phyloP scores from a whole-genome alignment of 2,888 invertebrate species.

The Yponomeuta cagnagella region DNA sequence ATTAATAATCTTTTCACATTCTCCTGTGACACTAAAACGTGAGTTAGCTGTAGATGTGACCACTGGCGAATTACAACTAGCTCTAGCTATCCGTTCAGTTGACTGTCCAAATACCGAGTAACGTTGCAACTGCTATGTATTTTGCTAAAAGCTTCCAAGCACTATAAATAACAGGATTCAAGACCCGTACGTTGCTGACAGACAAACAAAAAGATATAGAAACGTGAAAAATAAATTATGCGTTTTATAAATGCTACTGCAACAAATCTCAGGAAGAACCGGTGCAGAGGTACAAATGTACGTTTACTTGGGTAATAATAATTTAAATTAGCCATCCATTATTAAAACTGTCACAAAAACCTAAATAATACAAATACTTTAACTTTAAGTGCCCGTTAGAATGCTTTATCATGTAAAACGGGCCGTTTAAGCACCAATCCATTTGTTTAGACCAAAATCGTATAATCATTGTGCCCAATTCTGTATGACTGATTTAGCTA shows the following conservation, averaged over 20 bases:
- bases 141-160: too few relatives aligned
- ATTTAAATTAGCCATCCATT: neutral
- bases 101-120: neutral
- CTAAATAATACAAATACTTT: too few relatives aligned
- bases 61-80: neutral
- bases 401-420: neutral
- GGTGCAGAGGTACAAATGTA: neutral
- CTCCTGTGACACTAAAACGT: neutral
- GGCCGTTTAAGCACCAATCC: neutral
- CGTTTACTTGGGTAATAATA: neutral
- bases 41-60: neutral
- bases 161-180: neutral
- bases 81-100: neutral
- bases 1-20: neutral
- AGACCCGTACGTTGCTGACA: neutral
- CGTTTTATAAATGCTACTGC: too few relatives aligned
- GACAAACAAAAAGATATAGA: too few relatives aligned
- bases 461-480: too few relatives aligned
- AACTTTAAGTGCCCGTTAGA: neutral
- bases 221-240: too few relatives aligned
- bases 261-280: too few relatives aligned
- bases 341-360: neutral
- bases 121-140: too few relatives aligned
- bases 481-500: too few relatives aligned
- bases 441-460: neutral